These are phyloP conservation scores for Sitta europaea DNA, from an alignment of 2,113 vertebrate species.

Conservation along the genomic window DNA sequence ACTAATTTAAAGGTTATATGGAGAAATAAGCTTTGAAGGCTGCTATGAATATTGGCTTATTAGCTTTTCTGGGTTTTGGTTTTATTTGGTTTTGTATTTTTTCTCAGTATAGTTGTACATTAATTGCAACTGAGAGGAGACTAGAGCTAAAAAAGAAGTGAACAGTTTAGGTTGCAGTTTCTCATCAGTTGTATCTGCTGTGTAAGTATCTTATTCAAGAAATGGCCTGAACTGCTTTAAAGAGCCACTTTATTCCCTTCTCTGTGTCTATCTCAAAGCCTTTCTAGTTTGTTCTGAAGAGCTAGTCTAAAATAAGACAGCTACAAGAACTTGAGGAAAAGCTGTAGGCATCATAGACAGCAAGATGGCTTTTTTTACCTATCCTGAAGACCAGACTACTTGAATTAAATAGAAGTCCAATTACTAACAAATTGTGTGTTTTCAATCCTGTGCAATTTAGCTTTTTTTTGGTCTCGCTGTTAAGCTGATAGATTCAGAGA, in stretches of 20 bases:
- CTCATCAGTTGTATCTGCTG: background rate
- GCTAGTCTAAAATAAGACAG: background rate
- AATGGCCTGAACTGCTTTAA: background rate
- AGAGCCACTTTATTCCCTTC: background rate
- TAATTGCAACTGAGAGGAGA: background rate
- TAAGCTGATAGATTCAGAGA: background rate
- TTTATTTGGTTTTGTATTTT: background rate
- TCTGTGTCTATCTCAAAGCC: background rate
- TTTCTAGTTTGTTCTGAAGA: background rate
- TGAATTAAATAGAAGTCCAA: background rate
- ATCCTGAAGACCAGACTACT: background rate
- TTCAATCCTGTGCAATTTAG: background rate
- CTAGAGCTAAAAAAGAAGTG: background rate
- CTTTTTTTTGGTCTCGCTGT: background rate
- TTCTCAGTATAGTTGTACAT: background rate
- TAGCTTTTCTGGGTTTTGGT: background rate
- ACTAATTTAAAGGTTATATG: background rate
- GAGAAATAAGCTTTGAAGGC: background rate
- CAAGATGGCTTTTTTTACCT: background rate
- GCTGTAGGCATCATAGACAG: background rate
- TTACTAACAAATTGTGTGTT: background rate
- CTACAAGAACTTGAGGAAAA: background rate
- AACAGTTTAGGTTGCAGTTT: background rate
- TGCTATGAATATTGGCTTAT: background rate
- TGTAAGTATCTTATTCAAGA: background rate